phyloP scores from a whole-genome alignment of 2,888 invertebrate genomes.

The Dilophus febrilis region DNA sequence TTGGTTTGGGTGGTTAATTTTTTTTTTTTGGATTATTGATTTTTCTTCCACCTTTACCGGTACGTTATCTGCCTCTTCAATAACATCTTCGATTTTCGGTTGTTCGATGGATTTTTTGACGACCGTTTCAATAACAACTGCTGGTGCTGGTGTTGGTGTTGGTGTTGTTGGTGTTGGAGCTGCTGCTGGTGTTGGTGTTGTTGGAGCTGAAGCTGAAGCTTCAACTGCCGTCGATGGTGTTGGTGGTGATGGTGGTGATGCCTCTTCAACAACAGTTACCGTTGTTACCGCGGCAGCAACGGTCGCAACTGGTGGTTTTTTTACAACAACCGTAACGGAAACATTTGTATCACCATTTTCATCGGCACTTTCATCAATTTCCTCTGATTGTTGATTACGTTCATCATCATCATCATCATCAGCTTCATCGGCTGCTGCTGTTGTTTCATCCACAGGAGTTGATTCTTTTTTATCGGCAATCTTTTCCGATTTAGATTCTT shows the following conservation, averaged over 20 bases:
- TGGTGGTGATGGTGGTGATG: no score
- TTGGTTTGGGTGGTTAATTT: no score
- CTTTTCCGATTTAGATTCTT: neutral
- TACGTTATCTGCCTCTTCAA: neutral
- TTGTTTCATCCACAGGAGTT: neutral
- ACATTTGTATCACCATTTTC: neutral
- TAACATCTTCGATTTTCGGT: neutral
- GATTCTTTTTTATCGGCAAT: neutral
- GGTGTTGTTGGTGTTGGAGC: no score
- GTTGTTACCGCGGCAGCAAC: neutral
- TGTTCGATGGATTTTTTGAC: neutral
- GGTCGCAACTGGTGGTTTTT: neutral
- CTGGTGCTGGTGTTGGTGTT: no score
- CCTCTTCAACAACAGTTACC: no score
- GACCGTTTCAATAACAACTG: no score
- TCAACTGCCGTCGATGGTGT: no score
- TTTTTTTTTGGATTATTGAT: no score
- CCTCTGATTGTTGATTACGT: constrained; percentile 1
- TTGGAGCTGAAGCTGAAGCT: no score
- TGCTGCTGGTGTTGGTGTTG: no score
- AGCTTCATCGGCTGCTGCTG: neutral
- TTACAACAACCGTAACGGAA: neutral
- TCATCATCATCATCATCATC: constrained; percentile 4
- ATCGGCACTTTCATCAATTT: neutral
- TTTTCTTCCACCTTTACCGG: neutral